Percentiles rank a stretch among this genome's conserved stretches.
Evolutionary conservation across 2,888 invertebrate genomes (phyloP).

Genomic region (Mythimna ferrago): DNA sequence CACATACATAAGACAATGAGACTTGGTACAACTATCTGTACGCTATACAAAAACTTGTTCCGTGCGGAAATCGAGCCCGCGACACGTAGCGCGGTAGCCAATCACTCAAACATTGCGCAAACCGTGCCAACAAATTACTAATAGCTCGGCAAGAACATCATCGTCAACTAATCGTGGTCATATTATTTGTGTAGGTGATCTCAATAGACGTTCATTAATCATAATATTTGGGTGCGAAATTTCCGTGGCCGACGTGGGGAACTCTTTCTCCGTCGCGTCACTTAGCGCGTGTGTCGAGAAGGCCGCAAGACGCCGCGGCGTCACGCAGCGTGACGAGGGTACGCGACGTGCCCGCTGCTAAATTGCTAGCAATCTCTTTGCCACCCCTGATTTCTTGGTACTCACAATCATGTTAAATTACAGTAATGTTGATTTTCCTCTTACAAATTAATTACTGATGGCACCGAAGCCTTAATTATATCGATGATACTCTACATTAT

Average conservation of each 20-base stretch:
- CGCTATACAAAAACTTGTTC: too few relatives aligned
- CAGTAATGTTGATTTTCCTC: constrained; percentile 33
- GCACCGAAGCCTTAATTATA: neutral
- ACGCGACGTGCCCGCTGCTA: constrained; percentile 68
- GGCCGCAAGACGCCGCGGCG: constrained; percentile 54
- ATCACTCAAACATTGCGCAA: too few relatives aligned
- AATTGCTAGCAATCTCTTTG: constrained; percentile 71
- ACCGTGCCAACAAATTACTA: neutral
- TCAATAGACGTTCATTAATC: constrained; percentile 36
- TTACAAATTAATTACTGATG: constrained; percentile 9
- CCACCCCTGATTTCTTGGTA: constrained; percentile 69
- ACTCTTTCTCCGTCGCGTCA: constrained; percentile 45
- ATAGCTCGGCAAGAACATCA: neutral
- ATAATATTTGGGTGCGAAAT: constrained; percentile 25
- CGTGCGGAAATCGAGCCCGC: too few relatives aligned
- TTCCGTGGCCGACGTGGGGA: constrained; percentile 25
- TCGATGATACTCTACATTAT: neutral
- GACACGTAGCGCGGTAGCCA: too few relatives aligned
- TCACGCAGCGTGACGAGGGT: constrained; percentile 76
- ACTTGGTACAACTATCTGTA: too few relatives aligned
- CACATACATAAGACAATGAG: too few relatives aligned
- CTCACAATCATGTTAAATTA: constrained; percentile 40
- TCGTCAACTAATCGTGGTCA: constrained; percentile 4
- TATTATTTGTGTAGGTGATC: constrained; percentile 4
- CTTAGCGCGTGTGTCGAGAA: constrained; percentile 28